Conservation (phyloP, 2,888 invertebrate species). For the Euzetes globulus region DNA sequence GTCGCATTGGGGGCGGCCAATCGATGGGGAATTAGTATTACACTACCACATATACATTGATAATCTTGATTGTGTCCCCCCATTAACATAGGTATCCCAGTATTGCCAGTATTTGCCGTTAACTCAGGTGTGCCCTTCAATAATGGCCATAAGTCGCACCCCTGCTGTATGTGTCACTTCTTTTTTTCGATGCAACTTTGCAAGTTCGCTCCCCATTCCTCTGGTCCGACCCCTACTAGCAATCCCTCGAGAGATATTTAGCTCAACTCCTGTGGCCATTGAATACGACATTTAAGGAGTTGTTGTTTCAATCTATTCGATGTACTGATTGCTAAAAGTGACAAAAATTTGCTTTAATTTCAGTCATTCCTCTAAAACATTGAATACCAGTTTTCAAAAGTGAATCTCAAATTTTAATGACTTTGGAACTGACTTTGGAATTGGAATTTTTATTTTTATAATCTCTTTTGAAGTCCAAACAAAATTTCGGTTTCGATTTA, state of each 20-base stretch:
- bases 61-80: slow-evolving; percentile 26
- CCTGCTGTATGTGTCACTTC: slow-evolving; percentile 30
- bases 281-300: slow-evolving; percentile 20
- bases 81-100: slow-evolving; percentile 27
- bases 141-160: slow-evolving; percentile 29
- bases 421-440: not conserved
- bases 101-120: slow-evolving; percentile 13
- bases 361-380: slow-evolving; percentile 10
- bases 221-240: not conserved
- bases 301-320: slow-evolving; percentile 6
- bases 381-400: slow-evolving; percentile 7
- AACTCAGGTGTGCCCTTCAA: slow-evolving; percentile 30
- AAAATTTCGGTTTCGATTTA: too few relatives aligned
- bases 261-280: slow-evolving; percentile 28
- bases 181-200: slow-evolving; percentile 13
- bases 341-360: slow-evolving; percentile 26
- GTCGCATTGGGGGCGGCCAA: not conserved
- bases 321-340: slow-evolving; percentile 16
- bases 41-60: slow-evolving; percentile 25
- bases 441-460: not conserved
- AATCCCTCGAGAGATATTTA: slow-evolving; percentile 29
- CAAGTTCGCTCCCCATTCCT: not conserved
- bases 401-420: slow-evolving; percentile 19
- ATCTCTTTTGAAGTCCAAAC: not conserved
- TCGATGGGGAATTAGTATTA: slow-evolving; percentile 29